Evolutionary conservation across 2,113 vertebrate genomes (phyloP).

Genomic region (Syngnathoides biaculeatus): DNA sequence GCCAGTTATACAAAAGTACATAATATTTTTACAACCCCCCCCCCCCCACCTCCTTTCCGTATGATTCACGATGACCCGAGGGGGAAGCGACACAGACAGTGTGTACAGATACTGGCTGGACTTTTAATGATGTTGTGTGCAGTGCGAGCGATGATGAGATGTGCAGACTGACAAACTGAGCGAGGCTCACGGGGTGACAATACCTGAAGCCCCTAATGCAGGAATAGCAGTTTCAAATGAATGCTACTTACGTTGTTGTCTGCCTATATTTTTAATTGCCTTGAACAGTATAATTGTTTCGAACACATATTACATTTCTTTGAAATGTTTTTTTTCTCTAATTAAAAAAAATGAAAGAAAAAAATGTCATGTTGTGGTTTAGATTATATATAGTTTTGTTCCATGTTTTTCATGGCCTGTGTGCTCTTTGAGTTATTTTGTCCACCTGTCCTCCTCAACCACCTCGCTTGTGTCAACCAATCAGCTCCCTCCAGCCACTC

Average conservation of each 20-base stretch:
- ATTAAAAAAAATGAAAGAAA: too few species aligned
- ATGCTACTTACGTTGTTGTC: neutral
- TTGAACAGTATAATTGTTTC: neutral
- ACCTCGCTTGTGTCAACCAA: too few species aligned
- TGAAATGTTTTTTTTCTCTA: too few species aligned
- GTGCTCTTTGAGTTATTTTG: too few species aligned
- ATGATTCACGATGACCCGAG: constrained; percentile 31
- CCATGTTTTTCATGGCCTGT: too few species aligned
- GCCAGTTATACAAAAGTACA: neutral
- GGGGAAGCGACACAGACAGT: constrained; percentile 31
- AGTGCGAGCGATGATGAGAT: constrained; percentile 29
- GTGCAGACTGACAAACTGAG: constrained; percentile 29
- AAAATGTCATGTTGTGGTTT: too few species aligned
- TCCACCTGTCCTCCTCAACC: too few species aligned
- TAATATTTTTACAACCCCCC: neutral
- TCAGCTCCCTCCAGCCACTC: too few species aligned
- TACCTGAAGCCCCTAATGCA: constrained; percentile 7
- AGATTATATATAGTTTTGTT: too few species aligned
- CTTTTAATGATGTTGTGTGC: constrained; percentile 50
- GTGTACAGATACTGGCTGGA: constrained; percentile 40
- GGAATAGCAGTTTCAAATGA: constrained; percentile 19
- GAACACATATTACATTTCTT: neutral
- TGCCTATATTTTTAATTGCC: neutral
- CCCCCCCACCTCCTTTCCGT: constrained; percentile 1
- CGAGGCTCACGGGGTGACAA: constrained; percentile 27